Percentiles rank a stretch among this genome's conserved stretches.
Evolutionary conservation across 2,797 vertebrate species (phyloP).

Genomic region (Myotis daubentonii): DNA sequence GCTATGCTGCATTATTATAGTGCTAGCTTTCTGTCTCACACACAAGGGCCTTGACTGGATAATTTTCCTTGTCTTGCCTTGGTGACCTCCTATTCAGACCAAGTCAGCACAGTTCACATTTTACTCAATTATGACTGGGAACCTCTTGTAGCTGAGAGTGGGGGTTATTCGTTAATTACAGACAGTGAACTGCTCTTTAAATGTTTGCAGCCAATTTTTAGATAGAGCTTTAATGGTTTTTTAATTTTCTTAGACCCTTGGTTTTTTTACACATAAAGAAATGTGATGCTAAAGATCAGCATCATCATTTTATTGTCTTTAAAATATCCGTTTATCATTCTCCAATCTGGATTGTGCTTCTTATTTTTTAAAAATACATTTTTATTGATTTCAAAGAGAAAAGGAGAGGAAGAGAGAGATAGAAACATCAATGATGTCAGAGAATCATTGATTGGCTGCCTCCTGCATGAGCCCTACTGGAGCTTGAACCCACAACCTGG

Average conservation of each 20-base stretch:
- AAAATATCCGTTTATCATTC: background rate
- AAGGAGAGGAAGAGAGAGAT: too few species aligned
- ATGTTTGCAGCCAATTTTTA: conserved; percentile 52
- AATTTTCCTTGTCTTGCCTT: conserved; percentile 44
- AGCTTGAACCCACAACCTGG: too few species aligned
- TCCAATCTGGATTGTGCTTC: background rate
- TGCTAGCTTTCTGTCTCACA: conserved; percentile 32
- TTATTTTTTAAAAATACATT: too few species aligned
- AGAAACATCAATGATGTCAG: too few species aligned
- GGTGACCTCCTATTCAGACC: conserved; percentile 22
- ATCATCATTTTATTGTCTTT: background rate
- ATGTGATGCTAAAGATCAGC: background rate
- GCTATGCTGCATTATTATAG: conserved; percentile 40
- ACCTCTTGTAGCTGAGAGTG: background rate
- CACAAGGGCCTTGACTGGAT: background rate
- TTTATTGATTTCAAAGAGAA: too few species aligned
- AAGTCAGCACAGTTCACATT: background rate
- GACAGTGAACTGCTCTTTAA: conserved; percentile 17
- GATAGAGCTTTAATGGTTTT: background rate
- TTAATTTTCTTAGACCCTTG: conserved; percentile 20
- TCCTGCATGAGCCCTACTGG: too few species aligned
- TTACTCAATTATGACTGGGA: background rate
- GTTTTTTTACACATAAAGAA: background rate
- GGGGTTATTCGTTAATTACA: conserved; percentile 21
- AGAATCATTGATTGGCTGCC: too few species aligned